These are phyloP conservation scores for Crioceris asparagi DNA, from an alignment of 2,888 invertebrate genomes.

Conservation along the genomic window DNA sequence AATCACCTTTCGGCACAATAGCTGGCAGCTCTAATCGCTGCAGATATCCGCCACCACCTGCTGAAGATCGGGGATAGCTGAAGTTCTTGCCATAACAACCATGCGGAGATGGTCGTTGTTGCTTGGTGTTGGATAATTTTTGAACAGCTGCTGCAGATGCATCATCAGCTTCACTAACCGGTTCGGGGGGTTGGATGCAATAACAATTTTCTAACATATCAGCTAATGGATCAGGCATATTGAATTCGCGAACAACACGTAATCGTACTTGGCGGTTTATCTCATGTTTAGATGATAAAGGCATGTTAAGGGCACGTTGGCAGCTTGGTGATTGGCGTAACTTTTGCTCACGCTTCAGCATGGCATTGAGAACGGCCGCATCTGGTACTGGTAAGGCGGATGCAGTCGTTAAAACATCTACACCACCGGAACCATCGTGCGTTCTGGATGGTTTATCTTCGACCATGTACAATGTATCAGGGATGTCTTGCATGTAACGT, in stretches of 20 bases:
- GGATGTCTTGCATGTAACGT: conserved; percentile 73
- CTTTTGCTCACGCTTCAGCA: conserved; percentile 79
- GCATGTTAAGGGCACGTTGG: conserved; percentile 64
- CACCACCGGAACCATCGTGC: conserved; percentile 43
- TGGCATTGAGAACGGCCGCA: conserved; percentile 60
- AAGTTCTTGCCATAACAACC: conserved; percentile 42
- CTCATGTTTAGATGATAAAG: conserved; percentile 65
- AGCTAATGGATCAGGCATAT: conserved; percentile 80
- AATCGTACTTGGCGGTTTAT: conserved; percentile 70
- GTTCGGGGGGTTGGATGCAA: no score
- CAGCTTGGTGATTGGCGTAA: conserved; percentile 69
- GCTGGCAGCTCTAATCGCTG: conserved; percentile 53
- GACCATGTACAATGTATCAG: conserved; percentile 89
- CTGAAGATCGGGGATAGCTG: conserved; percentile 51
- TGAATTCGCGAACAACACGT: conserved; percentile 87
- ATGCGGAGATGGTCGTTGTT: conserved; percentile 19
- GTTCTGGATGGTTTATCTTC: conserved; percentile 24
- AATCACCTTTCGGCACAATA: conserved; percentile 53
- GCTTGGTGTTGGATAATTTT: conserved; percentile 36
- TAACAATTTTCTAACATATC: conserved; percentile 56
- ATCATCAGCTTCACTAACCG: no score
- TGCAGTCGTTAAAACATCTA: conserved; percentile 54
- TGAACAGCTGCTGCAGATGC: conserved; percentile 34
- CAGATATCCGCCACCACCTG: no score
- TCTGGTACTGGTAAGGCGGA: conserved; percentile 66